Evolutionary conservation across 2,113 vertebrate genomes (phyloP).

Genomic region (Eretmochelys imbricata): DNA sequence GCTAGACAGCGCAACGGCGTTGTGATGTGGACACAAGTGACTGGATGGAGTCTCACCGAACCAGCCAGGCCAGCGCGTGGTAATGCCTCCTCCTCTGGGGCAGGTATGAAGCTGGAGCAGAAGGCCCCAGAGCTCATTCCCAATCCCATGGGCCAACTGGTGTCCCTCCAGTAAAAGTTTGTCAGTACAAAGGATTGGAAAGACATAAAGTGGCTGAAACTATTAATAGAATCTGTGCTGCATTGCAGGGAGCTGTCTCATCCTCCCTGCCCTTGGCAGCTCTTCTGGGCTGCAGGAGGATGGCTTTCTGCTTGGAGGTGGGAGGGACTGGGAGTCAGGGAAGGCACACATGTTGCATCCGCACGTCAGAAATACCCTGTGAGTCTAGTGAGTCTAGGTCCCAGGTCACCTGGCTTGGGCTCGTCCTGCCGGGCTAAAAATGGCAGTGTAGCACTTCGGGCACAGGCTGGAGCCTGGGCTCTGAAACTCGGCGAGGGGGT

Average conservation of each 20-base stretch:
- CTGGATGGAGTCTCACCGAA: background rate
- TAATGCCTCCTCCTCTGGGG: background rate
- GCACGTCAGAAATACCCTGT: background rate
- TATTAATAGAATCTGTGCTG: background rate
- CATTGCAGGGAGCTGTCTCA: accelerated
- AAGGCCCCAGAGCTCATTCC: background rate
- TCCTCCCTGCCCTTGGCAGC: background rate
- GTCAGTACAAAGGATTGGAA: background rate
- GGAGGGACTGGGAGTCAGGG: background rate
- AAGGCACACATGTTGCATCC: too few relatives aligned
- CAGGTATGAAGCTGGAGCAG: background rate
- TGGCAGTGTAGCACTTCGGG: background rate
- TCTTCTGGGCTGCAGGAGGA: background rate
- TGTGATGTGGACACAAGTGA: background rate
- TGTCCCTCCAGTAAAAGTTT: background rate
- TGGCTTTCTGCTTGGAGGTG: background rate
- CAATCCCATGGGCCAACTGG: background rate
- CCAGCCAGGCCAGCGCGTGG: background rate
- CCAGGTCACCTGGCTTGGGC: background rate
- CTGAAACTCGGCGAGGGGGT: background rate
- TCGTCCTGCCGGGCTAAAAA: background rate
- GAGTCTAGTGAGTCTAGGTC: background rate
- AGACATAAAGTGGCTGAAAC: background rate
- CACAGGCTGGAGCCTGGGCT: background rate
- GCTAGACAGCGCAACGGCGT: background rate